A percentile compares a stretch with the other conserved stretches of the same genome.
phyloP scores from a whole-genome alignment of 2,797 vertebrate species.

The Ficedula albicollis region DNA sequence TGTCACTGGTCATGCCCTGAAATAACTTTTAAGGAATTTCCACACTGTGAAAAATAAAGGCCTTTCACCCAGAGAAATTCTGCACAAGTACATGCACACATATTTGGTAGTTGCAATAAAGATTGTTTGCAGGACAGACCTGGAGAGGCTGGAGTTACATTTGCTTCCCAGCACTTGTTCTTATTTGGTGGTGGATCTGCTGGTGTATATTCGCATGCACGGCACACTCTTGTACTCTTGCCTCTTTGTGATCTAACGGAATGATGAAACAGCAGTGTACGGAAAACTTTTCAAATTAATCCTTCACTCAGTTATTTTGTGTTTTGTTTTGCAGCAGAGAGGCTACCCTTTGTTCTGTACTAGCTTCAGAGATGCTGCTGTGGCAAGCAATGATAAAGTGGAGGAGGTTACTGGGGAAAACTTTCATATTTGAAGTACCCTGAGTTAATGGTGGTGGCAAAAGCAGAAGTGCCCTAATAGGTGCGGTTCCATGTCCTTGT shows the following conservation, averaged over 20 bases:
- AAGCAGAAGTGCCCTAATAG: not conserved
- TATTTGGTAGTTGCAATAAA: not conserved
- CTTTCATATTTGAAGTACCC: not conserved
- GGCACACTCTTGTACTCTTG: not conserved
- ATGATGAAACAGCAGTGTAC: not conserved
- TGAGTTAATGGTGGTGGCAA: not conserved
- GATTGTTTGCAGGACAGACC: not conserved
- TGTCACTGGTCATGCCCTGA: not conserved
- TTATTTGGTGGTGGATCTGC: not conserved
- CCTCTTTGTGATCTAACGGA: not conserved
- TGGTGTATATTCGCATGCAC: not conserved
- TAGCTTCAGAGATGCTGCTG: not conserved
- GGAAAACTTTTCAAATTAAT: not conserved
- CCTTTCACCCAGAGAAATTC: slow-evolving; percentile 20
- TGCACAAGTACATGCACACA: accelerated
- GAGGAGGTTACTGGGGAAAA: not conserved
- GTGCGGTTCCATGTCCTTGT: not conserved
- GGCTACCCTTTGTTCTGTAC: not conserved
- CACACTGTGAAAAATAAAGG: not conserved
- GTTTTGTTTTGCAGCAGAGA: not conserved
- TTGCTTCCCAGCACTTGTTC: not conserved
- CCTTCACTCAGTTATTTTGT: not conserved
- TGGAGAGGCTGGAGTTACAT: not conserved
- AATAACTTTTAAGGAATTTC: not conserved
- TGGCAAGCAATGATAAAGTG: not conserved